These are phyloP conservation scores for Menidia beryllina DNA, from an alignment of 2,113 vertebrate genomes.

Conservation along the genomic window DNA sequence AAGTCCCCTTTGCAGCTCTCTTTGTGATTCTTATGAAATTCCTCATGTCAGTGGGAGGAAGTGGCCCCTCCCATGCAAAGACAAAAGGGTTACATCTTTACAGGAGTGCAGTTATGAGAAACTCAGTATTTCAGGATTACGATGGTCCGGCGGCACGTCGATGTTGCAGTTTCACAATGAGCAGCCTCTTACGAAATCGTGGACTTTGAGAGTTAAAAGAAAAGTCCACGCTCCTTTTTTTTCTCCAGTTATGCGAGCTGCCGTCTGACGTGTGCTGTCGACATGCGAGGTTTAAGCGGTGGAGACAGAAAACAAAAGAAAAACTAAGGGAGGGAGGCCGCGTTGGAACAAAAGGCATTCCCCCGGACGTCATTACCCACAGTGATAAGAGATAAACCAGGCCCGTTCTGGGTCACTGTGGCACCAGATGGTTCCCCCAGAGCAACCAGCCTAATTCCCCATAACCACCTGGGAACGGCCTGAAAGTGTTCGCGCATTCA, in stretches of 20 bases:
- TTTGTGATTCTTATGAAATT: slow-evolving; percentile 51
- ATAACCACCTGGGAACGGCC: slow-evolving; percentile 60
- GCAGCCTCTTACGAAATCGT: slow-evolving; percentile 16
- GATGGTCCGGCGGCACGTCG: slow-evolving; percentile 12
- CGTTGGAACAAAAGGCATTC: slow-evolving; percentile 12
- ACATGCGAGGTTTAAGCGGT: slow-evolving; percentile 33
- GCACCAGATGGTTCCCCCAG: slow-evolving; percentile 64
- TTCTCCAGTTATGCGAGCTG: slow-evolving; percentile 8
- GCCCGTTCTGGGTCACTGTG: slow-evolving; percentile 32
- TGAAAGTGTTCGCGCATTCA: slow-evolving; percentile 35
- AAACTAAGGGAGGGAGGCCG: slow-evolving; percentile 4
- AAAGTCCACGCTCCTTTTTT: slow-evolving; percentile 11
- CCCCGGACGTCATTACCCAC: slow-evolving; percentile 35
- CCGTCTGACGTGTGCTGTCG: slow-evolving; percentile 44
- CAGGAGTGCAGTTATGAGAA: too few relatives aligned
- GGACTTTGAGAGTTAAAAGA: slow-evolving; percentile 26
- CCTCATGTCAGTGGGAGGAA: slow-evolving; percentile 43
- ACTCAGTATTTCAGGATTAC: slow-evolving; percentile 14
- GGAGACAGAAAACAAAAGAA: slow-evolving; percentile 6
- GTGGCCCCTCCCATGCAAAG: slow-evolving; percentile 45
- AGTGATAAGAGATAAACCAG: slow-evolving; percentile 6
- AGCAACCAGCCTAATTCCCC: slow-evolving; percentile 56
- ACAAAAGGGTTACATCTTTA: slow-evolving; percentile 32
- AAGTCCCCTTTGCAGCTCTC: slow-evolving; percentile 3
- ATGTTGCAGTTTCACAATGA: slow-evolving; percentile 22